Percentiles rank a stretch among this genome's conserved stretches.
phyloP scores from a whole-genome alignment of 2,888 invertebrate species.

The Agrotis exclamationis region DNA sequence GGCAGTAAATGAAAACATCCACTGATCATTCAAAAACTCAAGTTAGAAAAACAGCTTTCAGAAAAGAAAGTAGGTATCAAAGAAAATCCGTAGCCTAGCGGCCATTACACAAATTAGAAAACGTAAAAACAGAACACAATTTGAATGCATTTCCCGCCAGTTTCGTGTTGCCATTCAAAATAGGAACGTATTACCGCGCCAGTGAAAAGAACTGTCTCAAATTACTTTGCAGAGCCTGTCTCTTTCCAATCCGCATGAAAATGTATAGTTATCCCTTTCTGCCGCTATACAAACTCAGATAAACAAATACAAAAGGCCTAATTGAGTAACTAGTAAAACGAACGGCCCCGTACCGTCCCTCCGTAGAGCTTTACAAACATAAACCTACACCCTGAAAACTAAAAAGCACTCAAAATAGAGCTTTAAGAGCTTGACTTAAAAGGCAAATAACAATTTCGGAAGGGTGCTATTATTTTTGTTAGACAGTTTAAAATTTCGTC shows the following conservation, averaged over 20 bases:
- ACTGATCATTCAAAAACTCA: slow-evolving; percentile 13
- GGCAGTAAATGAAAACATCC: slow-evolving; percentile 11
- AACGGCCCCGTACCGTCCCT: slow-evolving; percentile 89
- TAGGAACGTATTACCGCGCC: slow-evolving; percentile 89
- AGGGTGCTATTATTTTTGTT: slow-evolving; percentile 59
- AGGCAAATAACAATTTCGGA: slow-evolving; percentile 26
- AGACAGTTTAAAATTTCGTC: slow-evolving; percentile 84
- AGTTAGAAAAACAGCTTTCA: slow-evolving; percentile 27
- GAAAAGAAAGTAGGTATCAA: slow-evolving; percentile 76
- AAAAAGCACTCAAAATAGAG: slow-evolving; percentile 59
- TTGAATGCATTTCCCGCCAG: slow-evolving; percentile 90
- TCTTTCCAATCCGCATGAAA: slow-evolving; percentile 65
- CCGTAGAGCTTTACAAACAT: slow-evolving; percentile 78
- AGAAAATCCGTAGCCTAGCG: slow-evolving; percentile 80
- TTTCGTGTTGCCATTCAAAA: slow-evolving; percentile 90
- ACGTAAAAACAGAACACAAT: slow-evolving; percentile 79
- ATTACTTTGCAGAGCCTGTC: slow-evolving; percentile 85
- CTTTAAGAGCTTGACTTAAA: slow-evolving; percentile 59
- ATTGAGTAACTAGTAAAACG: slow-evolving; percentile 92
- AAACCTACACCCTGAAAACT: slow-evolving; percentile 46
- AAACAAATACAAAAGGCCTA: slow-evolving; percentile 92
- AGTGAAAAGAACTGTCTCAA: slow-evolving; percentile 91
- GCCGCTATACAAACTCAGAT: slow-evolving; percentile 90
- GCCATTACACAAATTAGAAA: slow-evolving; percentile 88
- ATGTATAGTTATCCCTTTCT: slow-evolving; percentile 75